Conservation (phyloP, 2,888 invertebrate genomes). For the Mayetiola destructor region DNA sequence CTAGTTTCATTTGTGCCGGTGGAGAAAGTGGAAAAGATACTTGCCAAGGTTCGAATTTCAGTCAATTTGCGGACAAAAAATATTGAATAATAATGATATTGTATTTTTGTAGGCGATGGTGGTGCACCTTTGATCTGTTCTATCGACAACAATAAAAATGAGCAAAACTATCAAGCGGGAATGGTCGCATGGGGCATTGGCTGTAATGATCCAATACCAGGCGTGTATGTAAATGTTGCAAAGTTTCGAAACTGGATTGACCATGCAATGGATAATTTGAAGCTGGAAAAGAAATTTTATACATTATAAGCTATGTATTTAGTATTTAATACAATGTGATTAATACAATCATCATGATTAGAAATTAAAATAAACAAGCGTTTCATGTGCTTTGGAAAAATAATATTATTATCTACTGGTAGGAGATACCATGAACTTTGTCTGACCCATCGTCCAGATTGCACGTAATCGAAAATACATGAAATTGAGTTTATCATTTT, state of each 20-base stretch:
- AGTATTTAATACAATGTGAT: too few species aligned
- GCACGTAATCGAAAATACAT: too few species aligned
- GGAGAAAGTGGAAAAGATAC: constrained; percentile 43
- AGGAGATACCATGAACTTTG: too few species aligned
- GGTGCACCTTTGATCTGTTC: constrained; percentile 66
- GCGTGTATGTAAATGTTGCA: constrained; percentile 35
- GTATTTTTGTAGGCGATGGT: constrained; percentile 40
- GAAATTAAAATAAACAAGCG: too few species aligned
- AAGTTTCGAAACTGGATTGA: constrained; percentile 25
- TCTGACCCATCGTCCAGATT: too few species aligned
- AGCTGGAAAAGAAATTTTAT: constrained; percentile 25
- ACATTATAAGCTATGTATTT: too few species aligned
- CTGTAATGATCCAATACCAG: not conserved
- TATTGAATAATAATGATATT: not conserved
- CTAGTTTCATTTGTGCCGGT: constrained; percentile 62
- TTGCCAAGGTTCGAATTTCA: not conserved
- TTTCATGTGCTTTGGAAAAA: too few species aligned
- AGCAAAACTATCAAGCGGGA: constrained; percentile 41
- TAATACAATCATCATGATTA: too few species aligned
- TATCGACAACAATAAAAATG: constrained; percentile 33
- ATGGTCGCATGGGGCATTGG: constrained; percentile 35
- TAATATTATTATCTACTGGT: too few species aligned
- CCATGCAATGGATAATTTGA: constrained; percentile 23
- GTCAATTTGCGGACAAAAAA: not conserved
- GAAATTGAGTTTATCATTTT: too few species aligned